Base-by-base conservation (phyloP, 2,113 vertebrate species). In the Macroglossus sobrinus region DNA sequence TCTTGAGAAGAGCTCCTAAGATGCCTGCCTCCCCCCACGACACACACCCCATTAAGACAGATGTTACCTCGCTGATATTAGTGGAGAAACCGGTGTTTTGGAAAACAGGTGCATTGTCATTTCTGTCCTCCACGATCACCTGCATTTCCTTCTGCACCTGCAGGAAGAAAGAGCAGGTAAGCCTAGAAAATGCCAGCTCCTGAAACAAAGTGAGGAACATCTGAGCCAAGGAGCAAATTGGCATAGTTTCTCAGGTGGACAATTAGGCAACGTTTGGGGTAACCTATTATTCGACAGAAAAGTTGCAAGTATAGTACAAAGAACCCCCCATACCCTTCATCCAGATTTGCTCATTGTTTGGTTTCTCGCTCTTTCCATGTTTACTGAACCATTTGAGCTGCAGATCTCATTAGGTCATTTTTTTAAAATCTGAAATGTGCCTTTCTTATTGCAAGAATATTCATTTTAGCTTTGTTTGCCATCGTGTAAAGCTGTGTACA, bases 101-200 rank as follows among this genome's bases (percentile, higher is more conserved):
- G 96, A 99, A 99, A 69, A 96, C 26, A 1, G 99, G 99, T 0
- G 0, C 4, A 0, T 99, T 99, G 97, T 99, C 98, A 50, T 99
- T 99, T 95, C 97, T 98, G 47, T 99, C 99, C 0, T 0, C 0
- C 82, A 99, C 26, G 4, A 98, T 2, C 53, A 99, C 66, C 0
- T 0, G 40, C 69, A 99, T 5, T 0, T 0, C 0, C 63, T 0
- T 57, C 1, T 0, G 0, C 8, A 0, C 45, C 99, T 99, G 96
- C 85, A n/a, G 47, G 3, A 71, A 59, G 53, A 89, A 93, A 91
- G 30, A 43, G 61, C 50, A 38, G n/a, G 75, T 68, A 13, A 91
- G 47, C 35, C 16, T 26, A 10, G 55, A 78, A 63, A 72, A 47
- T 4, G 14, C 12, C 14, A 33, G n/a, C 16, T 5, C 69, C 38